A percentile compares a stretch with the other conserved stretches of the same genome.
Evolutionary conservation across 2,113 vertebrate genomes (phyloP).

Genomic region (Rhegmatorhina hoffmannsi): DNA sequence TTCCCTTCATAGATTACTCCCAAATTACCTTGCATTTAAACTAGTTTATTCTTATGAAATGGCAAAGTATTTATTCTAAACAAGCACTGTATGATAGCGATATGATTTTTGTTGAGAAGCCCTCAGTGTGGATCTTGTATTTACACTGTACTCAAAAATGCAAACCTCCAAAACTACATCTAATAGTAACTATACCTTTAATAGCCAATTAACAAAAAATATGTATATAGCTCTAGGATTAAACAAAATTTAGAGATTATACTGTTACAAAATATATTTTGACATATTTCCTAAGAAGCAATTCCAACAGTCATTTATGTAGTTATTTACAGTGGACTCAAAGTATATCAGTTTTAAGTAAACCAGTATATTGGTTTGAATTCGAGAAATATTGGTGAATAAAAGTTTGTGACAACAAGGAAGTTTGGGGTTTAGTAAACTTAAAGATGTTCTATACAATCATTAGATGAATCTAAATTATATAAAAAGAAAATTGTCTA

Average conservation of each 20-base stretch:
- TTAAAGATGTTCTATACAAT: constrained; percentile 48
- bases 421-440: constrained; percentile 48
- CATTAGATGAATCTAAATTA: constrained; percentile 50
- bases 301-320: constrained; percentile 65
- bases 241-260: constrained; percentile 73
- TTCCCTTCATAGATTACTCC: background rate
- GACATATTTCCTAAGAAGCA: constrained; percentile 70
- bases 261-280: constrained; percentile 63
- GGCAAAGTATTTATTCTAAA: constrained; percentile 41
- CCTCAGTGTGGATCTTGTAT: constrained; percentile 3
- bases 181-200: constrained; percentile 57
- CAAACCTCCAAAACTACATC: constrained; percentile 45
- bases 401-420: constrained; percentile 39
- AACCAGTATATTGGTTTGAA: constrained; percentile 46
- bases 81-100: constrained; percentile 23
- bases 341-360: constrained; percentile 46
- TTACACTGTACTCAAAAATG: constrained; percentile 14
- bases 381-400: constrained; percentile 41
- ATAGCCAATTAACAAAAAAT: constrained; percentile 56
- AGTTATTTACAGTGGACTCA: constrained; percentile 72
- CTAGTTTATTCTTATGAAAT: constrained; percentile 1
- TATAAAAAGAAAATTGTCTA: constrained; percentile 35
- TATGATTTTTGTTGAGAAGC: constrained; percentile 44
- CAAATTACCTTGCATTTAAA: constrained; percentile 48
- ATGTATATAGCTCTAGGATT: constrained; percentile 55